Percentiles rank a stretch among this genome's conserved stretches.
These are phyloP conservation scores for Anhinga rufa DNA, from an alignment of 2,113 vertebrate genomes.

Conservation along the genomic window DNA sequence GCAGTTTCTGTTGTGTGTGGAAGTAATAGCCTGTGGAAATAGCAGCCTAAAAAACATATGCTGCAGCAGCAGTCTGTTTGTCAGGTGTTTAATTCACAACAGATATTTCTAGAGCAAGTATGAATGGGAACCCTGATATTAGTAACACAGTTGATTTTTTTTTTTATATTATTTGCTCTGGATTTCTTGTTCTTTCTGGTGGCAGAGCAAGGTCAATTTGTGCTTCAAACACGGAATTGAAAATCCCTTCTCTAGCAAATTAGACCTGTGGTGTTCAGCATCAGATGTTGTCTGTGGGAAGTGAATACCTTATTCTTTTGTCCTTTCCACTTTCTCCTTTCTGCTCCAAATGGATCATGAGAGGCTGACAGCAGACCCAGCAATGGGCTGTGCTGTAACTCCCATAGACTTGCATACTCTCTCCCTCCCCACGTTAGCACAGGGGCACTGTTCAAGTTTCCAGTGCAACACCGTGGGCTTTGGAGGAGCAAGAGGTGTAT, in stretches of 20 bases:
- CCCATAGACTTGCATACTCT: not conserved
- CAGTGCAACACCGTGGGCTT: not conserved
- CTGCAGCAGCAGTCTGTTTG: not conserved
- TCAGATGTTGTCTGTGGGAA: not conserved
- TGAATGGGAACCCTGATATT: not conserved
- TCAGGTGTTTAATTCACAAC: not conserved
- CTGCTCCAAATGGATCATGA: not conserved
- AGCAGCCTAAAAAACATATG: not conserved
- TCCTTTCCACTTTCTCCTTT: not conserved
- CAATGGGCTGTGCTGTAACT: not conserved
- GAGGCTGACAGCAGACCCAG: not conserved
- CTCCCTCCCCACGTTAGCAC: not conserved
- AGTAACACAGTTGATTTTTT: not conserved
- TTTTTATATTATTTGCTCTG: not conserved
- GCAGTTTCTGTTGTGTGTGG: not conserved
- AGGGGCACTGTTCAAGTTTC: rapidly evolving
- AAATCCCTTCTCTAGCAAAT: not conserved
- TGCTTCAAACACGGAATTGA: not conserved
- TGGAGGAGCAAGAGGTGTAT: not conserved
- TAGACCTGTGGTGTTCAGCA: rapidly evolving
- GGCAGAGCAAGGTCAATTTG: not conserved
- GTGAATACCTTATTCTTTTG: not conserved
- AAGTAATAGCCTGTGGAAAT: not conserved
- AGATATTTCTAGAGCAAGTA: not conserved
- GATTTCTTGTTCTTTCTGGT: not conserved